Conservation (phyloP, 2,113 vertebrate genomes). For the Odocoileus virginianus region DNA sequence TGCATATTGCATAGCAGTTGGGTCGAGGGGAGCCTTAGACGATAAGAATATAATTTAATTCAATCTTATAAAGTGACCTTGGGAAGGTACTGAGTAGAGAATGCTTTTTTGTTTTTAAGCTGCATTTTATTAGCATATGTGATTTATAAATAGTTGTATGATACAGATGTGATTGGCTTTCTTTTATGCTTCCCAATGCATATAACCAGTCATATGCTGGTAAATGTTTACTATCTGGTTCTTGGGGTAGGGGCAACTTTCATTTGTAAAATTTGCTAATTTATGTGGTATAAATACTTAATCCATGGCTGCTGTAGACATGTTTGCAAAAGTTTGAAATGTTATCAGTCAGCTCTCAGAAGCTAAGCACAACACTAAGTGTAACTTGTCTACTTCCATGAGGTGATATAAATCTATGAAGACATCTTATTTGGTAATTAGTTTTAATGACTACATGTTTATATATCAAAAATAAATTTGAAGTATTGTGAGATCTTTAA, state of each 20-base stretch:
- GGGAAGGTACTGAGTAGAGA: not conserved
- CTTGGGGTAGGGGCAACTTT: not conserved
- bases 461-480: not conserved
- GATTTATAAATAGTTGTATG: not conserved
- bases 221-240: not conserved
- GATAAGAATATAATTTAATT: constrained; percentile 21
- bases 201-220: not conserved
- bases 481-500: not conserved
- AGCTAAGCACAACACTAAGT: not conserved
- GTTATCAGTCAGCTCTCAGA: not conserved
- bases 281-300: not conserved
- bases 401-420: not conserved
- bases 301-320: not conserved
- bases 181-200: not conserved
- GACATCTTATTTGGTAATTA: not conserved
- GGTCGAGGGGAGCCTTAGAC: not conserved
- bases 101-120: not conserved
- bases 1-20: not conserved
- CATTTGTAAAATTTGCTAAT: not conserved
- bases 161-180: not conserved
- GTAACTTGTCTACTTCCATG: not conserved
- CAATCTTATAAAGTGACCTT: not conserved
- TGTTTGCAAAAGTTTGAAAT: not conserved
- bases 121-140: not conserved
- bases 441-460: not conserved